Evolutionary conservation across 2,888 invertebrate genomes (phyloP).

Genomic region (Acleris emargana): DNA sequence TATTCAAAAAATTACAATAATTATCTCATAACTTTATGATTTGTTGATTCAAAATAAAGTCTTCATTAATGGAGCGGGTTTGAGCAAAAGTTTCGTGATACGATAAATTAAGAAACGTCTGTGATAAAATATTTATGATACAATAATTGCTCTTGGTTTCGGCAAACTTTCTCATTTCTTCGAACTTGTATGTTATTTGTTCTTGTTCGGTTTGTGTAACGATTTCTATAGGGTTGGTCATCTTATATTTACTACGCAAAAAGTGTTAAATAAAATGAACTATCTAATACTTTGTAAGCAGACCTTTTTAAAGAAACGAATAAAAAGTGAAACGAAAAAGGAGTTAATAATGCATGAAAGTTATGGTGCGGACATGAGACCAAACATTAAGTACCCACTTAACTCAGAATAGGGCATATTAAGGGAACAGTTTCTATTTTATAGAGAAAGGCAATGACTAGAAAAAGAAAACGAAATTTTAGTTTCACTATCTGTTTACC

Average conservation of each 20-base stretch:
- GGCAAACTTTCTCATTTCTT: conserved; percentile 61
- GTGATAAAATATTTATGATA: conserved; percentile 70
- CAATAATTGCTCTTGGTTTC: conserved; percentile 59
- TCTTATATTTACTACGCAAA: background rate
- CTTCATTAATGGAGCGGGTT: conserved; percentile 52
- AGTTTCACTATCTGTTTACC: background rate
- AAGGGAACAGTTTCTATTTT: no score
- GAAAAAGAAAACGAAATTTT: background rate
- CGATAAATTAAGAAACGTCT: conserved; percentile 59
- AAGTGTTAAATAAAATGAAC: background rate
- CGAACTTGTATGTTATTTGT: conserved; percentile 75
- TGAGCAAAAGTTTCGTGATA: conserved; percentile 42
- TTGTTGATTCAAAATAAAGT: conserved; percentile 47
- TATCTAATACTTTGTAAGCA: background rate
- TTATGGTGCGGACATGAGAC: no score
- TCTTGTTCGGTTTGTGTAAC: conserved; percentile 48
- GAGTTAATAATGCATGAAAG: no score
- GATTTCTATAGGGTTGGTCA: conserved; percentile 26
- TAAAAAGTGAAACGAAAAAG: no score
- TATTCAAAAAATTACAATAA: background rate
- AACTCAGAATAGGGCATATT: no score
- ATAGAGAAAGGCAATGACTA: no score
- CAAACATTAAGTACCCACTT: no score
- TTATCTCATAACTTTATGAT: conserved; percentile 3
- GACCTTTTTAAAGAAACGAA: no score